Evolutionary conservation across 2,888 invertebrate species (phyloP).

Genomic region (Philereme transversata): DNA sequence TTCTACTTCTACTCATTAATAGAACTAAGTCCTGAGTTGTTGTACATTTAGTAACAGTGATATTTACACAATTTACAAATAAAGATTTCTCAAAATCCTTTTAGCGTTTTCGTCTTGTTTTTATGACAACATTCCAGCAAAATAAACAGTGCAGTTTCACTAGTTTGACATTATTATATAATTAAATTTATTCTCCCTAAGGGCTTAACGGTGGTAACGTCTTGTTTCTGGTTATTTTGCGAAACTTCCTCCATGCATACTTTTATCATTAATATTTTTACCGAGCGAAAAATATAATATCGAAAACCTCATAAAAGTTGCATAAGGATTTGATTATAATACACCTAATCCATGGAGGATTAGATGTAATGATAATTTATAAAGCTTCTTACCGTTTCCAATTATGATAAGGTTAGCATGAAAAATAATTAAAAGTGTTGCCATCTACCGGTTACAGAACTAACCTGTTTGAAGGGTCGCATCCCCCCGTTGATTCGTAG

Average conservation of each 20-base stretch:
- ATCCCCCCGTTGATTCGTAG: constrained; percentile 98
- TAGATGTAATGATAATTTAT: background rate
- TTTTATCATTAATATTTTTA: constrained; percentile 4
- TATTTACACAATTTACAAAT: constrained; percentile 21
- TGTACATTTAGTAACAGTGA: constrained; percentile 14
- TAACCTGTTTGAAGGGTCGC: constrained; percentile 97
- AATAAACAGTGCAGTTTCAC: constrained; percentile 56
- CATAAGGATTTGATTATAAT: constrained; percentile 24
- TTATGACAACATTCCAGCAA: constrained; percentile 36
- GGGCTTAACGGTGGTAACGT: constrained; percentile 14
- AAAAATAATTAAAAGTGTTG: constrained; percentile 49
- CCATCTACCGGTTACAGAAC: constrained; percentile 66
- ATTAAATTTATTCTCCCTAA: constrained; percentile 51
- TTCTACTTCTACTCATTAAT: constrained; percentile 18
- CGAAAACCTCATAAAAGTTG: constrained; percentile 20
- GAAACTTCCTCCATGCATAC: constrained; percentile 4
- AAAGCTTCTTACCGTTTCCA: constrained; percentile 23
- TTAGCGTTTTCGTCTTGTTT: constrained; percentile 13
- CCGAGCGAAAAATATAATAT: constrained; percentile 10
- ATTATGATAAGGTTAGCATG: constrained; percentile 31
- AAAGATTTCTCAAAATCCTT: background rate
- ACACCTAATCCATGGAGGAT: constrained; percentile 7
- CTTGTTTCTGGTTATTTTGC: constrained; percentile 17
- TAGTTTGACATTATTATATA: constrained; percentile 56
- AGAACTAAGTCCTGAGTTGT: constrained; percentile 8